Evolutionary conservation across 2,797 vertebrate species (phyloP).

Genomic region (Brachyalestes nurse): DNA sequence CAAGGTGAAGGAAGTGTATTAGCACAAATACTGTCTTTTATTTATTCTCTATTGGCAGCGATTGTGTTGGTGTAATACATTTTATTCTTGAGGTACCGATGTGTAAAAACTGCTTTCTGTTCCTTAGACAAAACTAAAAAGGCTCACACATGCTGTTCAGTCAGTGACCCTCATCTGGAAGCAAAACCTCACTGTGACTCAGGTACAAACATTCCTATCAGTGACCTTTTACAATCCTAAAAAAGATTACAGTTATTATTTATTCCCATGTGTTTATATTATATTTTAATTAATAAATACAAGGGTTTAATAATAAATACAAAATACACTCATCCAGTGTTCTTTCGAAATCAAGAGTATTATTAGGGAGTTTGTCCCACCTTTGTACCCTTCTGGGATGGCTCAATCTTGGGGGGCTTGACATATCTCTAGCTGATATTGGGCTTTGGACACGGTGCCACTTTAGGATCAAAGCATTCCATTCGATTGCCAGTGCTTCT

Average conservation of each 20-base stretch:
- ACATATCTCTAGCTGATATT: neutral
- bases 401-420: too few species aligned
- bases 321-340: too few species aligned
- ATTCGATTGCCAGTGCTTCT: neutral
- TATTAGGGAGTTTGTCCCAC: neutral
- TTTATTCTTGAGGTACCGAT: too few species aligned
- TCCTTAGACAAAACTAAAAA: conserved; percentile 81
- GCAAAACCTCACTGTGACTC: conserved; percentile 49
- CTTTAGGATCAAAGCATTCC: neutral
- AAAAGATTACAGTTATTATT: neutral
- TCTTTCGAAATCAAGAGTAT: neutral
- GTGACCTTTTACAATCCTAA: neutral
- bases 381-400: neutral
- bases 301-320: too few species aligned
- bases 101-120: conserved; percentile 8
- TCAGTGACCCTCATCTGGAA: conserved; percentile 57
- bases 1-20: too few species aligned
- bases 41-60: too few species aligned
- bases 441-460: neutral
- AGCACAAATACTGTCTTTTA: too few species aligned
- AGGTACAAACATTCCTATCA: conserved; percentile 55
- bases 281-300: neutral
- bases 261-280: neutral
- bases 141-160: conserved; percentile 70
- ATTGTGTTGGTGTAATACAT: too few species aligned